A percentile compares a stretch with the other conserved stretches of the same genome.
phyloP scores from a whole-genome alignment of 1,140 invertebrate species.

The Orussus abietinus region DNA sequence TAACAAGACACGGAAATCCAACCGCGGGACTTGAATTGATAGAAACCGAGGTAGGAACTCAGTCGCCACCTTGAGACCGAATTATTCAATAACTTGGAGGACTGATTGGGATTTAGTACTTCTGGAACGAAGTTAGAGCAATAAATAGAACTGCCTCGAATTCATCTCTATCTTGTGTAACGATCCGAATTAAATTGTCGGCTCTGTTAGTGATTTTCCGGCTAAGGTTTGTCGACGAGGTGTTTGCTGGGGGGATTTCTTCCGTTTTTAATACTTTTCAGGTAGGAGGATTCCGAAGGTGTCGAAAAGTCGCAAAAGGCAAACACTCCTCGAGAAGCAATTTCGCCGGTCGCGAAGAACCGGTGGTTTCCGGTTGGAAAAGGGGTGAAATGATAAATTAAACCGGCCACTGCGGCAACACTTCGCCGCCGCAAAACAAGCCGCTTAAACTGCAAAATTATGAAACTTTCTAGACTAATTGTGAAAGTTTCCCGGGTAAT shows the following conservation, averaged over 20 bases:
- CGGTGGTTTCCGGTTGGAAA: constrained; percentile 14
- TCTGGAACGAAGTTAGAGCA: background rate
- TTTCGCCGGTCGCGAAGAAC: constrained; percentile 12
- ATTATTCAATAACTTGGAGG: too few species aligned
- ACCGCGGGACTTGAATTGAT: too few species aligned
- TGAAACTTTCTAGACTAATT: constrained; percentile 49
- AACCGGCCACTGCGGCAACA: constrained; percentile 27
- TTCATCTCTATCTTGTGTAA: too few species aligned
- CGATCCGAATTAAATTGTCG: too few species aligned
- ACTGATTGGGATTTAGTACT: too few species aligned
- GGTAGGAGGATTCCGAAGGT: too few species aligned
- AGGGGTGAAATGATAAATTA: constrained; percentile 40
- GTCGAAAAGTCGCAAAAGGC: constrained; percentile 9
- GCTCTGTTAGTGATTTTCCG: background rate
- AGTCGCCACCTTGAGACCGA: too few species aligned
- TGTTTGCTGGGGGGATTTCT: background rate
- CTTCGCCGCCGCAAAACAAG: constrained; percentile 37
- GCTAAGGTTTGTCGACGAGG: constrained; percentile 2
- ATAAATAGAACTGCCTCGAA: too few species aligned
- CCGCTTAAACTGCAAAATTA: constrained; percentile 41
- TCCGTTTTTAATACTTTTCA: background rate
- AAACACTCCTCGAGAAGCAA: constrained; percentile 19
- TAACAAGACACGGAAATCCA: too few species aligned
- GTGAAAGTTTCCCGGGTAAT: constrained; percentile 44
- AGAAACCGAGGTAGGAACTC: too few species aligned